Evolutionary conservation across 2,888 invertebrate species (phyloP).

Genomic region (Mythimna ferrago): DNA sequence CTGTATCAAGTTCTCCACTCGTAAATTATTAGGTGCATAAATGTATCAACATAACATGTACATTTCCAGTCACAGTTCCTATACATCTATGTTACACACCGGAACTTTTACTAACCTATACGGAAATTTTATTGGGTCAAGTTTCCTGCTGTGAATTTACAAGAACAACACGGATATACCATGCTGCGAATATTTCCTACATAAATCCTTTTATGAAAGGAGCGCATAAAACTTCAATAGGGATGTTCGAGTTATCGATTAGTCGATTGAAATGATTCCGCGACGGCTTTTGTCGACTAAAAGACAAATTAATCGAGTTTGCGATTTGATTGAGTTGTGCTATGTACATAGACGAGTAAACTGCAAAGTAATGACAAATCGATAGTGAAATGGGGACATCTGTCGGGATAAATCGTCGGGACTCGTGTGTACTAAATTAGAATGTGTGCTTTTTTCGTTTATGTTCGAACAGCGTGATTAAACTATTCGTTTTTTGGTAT

Average conservation of each 20-base stretch:
- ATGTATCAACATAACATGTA: neutral
- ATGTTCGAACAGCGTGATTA: neutral
- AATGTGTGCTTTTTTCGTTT: neutral
- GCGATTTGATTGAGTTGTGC: constrained; percentile 46
- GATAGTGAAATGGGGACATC: constrained; percentile 36
- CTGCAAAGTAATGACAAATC: constrained; percentile 45
- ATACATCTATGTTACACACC: neutral
- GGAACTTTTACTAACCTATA: constrained; percentile 29
- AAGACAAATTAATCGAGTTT: constrained; percentile 57
- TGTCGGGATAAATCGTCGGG: neutral
- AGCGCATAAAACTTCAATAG: constrained; percentile 46
- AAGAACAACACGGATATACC: constrained; percentile 42
- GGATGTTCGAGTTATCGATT: constrained; percentile 48
- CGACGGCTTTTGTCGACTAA: constrained; percentile 52
- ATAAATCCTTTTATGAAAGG: constrained; percentile 37
- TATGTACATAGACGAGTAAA: constrained; percentile 44
- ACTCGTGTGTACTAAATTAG: constrained; percentile 6
- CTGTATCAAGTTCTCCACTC: too few species aligned
- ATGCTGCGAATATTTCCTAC: constrained; percentile 28
- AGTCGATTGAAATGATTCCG: constrained; percentile 45
- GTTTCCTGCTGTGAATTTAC: constrained; percentile 51
- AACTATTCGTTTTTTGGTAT: too few species aligned
- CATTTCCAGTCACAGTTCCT: neutral
- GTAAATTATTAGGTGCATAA: too few species aligned
- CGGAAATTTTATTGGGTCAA: constrained; percentile 50